phyloP scores from a whole-genome alignment of 1,140 invertebrate species.

The Platorchestia sp. region DNA sequence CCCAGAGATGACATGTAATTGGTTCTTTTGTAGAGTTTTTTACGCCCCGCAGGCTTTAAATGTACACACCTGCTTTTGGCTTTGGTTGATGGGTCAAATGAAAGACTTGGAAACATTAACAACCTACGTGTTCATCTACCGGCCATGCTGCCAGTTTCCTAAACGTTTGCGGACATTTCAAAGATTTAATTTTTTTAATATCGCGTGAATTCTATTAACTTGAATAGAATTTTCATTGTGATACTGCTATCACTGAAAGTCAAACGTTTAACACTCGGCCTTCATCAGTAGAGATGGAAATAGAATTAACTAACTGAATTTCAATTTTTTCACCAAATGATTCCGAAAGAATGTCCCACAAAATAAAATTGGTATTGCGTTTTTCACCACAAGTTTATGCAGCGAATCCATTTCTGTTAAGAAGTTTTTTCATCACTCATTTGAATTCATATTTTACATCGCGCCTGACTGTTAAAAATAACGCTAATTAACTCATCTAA shows the following conservation, averaged over 20 bases:
- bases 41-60: not conserved
- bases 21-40: not conserved
- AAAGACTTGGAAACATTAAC: not conserved
- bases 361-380: not conserved
- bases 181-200: not conserved
- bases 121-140: not conserved
- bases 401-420: not conserved
- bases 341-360: not conserved
- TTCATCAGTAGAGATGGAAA: not conserved
- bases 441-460: not conserved
- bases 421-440: not conserved
- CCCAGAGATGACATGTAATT: too few species aligned
- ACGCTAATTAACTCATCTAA: not conserved
- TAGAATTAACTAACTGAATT: not conserved
- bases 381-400: not conserved
- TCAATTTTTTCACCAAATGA: not conserved
- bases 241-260: too few species aligned
- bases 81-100: not conserved
- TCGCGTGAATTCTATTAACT: too few species aligned
- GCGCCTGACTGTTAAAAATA: not conserved
- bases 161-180: not conserved
- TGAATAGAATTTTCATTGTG: too few species aligned
- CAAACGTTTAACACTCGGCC: too few species aligned
- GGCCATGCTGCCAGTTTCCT: not conserved
- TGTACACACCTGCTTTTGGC: not conserved